Evolutionary conservation across 2,113 vertebrate genomes (phyloP), one percentile per base, ranked within the genome.

Genomic region (Lasiurus borealis): DNA sequence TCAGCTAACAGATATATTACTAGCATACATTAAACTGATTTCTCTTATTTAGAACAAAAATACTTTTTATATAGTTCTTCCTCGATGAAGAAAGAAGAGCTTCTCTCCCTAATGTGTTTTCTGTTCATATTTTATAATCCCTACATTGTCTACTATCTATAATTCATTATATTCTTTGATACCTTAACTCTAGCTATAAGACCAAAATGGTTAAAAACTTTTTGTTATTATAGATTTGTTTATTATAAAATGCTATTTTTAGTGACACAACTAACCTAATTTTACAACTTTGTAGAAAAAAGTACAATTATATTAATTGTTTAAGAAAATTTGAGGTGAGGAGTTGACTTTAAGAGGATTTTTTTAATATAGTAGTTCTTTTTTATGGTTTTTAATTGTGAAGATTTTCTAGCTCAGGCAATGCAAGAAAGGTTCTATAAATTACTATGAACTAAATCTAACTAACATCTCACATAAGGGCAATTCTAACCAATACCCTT

Each of bases 261-360:
- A 85, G 19, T 90, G 90, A 69, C 3, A 80, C 18, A 59, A 48
- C 27, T 93, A 81, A 84, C 19, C 50, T 64, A 80, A 57, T 75
- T 84, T 88, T 94, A 84, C 82, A 52, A 95, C 71, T 76, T 88
- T 90, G 10, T 85, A 81, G 84, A 54, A 92, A 92, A 69, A 93
- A 50, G 66, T 73, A 31, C 6, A 50, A 40, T 84, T 76, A 76
- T 81, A 23, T 82, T 92, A 89, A 31, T 73, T 94, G 0, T 95
- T 85, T 81, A 78, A 85, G 48, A 54, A 90, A 75, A 76, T 66
- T 62, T 83, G 31, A 78, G 4, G 77, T 83, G 31, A 78, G 4
- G 77, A 31, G 8, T 76, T 90, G 25, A 80, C 11, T 31, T 76
- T 68, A 77, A 34, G 11, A 94, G 25, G 4, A 40, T 48, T 85